phyloP scores from a whole-genome alignment of 2,888 invertebrate species.

The Lapara coniferarum region DNA sequence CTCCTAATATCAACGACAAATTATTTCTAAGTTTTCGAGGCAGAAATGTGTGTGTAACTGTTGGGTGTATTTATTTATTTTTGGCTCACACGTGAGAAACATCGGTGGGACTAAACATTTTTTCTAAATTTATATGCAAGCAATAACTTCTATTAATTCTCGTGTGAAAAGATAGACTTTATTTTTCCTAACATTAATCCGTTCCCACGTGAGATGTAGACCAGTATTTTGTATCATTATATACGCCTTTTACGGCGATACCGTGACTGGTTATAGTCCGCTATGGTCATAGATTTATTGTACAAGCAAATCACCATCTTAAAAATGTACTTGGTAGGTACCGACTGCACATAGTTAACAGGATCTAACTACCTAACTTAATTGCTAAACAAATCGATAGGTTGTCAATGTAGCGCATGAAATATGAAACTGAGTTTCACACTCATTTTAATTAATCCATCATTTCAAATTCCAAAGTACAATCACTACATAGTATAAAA shows the following conservation, averaged over 20 bases:
- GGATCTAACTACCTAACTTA: not conserved
- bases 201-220: conserved; percentile 15
- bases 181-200: not conserved
- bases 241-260: conserved; percentile 2
- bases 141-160: not conserved
- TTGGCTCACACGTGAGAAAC: no score
- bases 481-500: no score
- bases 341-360: not conserved
- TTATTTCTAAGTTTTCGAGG: no score
- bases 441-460: not conserved
- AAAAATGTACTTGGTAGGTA: not conserved
- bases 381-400: not conserved
- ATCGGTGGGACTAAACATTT: no score
- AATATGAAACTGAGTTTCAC: not conserved
- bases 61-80: no score
- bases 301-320: not conserved
- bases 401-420: not conserved
- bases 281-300: conserved; percentile 16
- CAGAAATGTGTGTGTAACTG: no score
- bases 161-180: not conserved
- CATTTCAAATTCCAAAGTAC: not conserved
- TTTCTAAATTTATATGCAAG: no score
- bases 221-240: conserved; percentile 21
- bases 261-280: conserved; percentile 1
- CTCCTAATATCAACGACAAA: no score